These are phyloP conservation scores for Synodontis membranacea DNA, from an alignment of 2,113 vertebrate species.

Conservation along the genomic window DNA sequence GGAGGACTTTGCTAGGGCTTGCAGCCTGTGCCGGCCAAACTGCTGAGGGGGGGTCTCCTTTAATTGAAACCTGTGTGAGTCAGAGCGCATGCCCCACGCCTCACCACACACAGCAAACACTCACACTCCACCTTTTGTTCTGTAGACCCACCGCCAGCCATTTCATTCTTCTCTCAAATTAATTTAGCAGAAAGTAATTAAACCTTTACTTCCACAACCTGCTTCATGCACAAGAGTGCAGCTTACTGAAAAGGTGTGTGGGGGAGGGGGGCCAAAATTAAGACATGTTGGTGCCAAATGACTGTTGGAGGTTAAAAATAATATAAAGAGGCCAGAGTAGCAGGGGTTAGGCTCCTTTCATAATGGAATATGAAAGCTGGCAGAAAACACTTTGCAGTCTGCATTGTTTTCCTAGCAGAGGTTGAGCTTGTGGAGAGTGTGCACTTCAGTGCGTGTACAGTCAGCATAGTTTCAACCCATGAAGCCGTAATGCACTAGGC, in stretches of 20 bases:
- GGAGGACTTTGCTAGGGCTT: conserved; percentile 60
- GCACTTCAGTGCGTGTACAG: conserved; percentile 54
- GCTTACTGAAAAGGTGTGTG: conserved; percentile 71
- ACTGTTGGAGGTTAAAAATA: conserved; percentile 75
- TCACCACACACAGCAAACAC: conserved; percentile 56
- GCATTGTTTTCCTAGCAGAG: conserved; percentile 69
- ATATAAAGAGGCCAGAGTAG: conserved; percentile 73
- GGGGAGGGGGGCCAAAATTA: conserved; percentile 67
- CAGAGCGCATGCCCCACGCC: conserved; percentile 63
- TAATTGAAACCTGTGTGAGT: conserved; percentile 77
- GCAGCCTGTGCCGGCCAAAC: conserved; percentile 55
- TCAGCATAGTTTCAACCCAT: conserved; percentile 66
- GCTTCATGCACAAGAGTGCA: conserved; percentile 59
- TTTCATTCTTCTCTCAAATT: conserved; percentile 74
- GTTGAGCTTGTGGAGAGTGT: conserved; percentile 64
- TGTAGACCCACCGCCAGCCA: conserved; percentile 61
- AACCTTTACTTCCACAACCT: conserved; percentile 71
- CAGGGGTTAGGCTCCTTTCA: conserved; percentile 67
- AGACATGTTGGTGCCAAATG: conserved; percentile 77
- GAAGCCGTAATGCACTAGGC: conserved; percentile 74
- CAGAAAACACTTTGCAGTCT: conserved; percentile 65
- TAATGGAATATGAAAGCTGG: conserved; percentile 72
- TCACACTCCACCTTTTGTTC: conserved; percentile 69
- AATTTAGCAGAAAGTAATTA: conserved; percentile 82
- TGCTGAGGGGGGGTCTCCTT: conserved; percentile 67